Percentiles rank a stretch among this genome's conserved stretches.
Evolutionary conservation across 2,888 invertebrate genomes (phyloP).

Genomic region (Deroplatys truncata): DNA sequence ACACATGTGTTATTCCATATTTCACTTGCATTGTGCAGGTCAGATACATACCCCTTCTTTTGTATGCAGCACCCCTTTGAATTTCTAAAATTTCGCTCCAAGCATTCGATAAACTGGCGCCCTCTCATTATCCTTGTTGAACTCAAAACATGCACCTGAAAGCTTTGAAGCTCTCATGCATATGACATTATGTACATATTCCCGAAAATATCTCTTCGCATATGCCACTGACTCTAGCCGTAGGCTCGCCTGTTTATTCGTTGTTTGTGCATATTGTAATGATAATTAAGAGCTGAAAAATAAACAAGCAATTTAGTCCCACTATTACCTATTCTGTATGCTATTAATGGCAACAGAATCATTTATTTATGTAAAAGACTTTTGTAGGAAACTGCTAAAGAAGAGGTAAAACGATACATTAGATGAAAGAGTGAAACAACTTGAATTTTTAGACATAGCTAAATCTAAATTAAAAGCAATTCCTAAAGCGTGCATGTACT

Average conservation of each 20-base stretch:
- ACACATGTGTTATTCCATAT: background rate
- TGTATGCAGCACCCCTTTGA: background rate
- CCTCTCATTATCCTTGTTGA: background rate
- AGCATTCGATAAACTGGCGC: background rate
- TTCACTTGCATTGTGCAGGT: background rate
- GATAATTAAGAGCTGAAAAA: no score
- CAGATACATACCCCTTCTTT: background rate
- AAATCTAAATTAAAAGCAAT: no score
- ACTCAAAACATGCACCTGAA: background rate
- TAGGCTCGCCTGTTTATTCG: background rate
- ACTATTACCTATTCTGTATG: no score
- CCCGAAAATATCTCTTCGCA: background rate
- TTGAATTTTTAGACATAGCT: no score
- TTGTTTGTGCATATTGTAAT: no score
- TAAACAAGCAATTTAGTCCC: no score
- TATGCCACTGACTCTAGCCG: background rate
- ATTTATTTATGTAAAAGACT: no score
- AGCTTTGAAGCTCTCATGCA: background rate
- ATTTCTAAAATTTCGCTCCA: background rate
- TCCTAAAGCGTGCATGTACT: no score
- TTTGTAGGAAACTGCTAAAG: no score
- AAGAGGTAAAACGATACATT: no score
- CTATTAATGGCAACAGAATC: no score
- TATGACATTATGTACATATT: background rate
- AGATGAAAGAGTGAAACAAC: no score